These are phyloP conservation scores for Amblyraja radiata DNA, from an alignment of 2,797 vertebrate species.

Conservation along the genomic window DNA sequence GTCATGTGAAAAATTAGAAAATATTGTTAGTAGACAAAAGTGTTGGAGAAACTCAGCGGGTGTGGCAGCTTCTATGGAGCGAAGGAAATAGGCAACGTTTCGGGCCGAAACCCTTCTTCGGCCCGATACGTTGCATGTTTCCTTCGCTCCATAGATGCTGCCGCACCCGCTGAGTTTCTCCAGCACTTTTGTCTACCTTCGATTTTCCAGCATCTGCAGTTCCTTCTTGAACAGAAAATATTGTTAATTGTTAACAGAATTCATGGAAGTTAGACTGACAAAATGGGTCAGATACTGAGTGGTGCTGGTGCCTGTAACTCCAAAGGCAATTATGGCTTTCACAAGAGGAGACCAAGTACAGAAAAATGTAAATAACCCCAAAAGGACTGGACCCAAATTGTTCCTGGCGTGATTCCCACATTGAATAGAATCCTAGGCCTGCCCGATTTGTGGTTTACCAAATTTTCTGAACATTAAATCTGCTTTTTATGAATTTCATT, in stretches of 20 bases:
- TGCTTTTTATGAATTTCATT: background rate
- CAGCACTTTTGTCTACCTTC: no score
- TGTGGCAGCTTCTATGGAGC: no score
- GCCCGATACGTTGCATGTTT: no score
- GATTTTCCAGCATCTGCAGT: no score
- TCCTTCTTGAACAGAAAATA: background rate
- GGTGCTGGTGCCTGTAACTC: background rate
- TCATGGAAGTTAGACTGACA: background rate
- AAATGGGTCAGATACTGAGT: background rate
- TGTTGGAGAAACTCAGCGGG: no score
- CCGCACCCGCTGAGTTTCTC: no score
- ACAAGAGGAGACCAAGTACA: background rate
- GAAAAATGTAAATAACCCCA: background rate
- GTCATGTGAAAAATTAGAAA: background rate
- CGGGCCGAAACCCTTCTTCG: no score
- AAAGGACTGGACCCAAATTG: background rate
- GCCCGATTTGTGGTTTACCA: background rate
- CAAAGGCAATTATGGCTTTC: background rate
- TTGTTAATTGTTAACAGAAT: background rate
- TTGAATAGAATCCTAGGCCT: background rate
- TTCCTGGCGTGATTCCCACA: background rate
- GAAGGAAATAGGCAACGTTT: no score
- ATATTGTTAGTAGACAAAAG: background rate
- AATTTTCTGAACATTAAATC: background rate
- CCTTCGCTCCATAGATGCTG: no score